Evolutionary conservation across 2,888 invertebrate species (phyloP), one percentile per base, ranked within the genome.

Genomic region (Ametastegia equiseti): DNA sequence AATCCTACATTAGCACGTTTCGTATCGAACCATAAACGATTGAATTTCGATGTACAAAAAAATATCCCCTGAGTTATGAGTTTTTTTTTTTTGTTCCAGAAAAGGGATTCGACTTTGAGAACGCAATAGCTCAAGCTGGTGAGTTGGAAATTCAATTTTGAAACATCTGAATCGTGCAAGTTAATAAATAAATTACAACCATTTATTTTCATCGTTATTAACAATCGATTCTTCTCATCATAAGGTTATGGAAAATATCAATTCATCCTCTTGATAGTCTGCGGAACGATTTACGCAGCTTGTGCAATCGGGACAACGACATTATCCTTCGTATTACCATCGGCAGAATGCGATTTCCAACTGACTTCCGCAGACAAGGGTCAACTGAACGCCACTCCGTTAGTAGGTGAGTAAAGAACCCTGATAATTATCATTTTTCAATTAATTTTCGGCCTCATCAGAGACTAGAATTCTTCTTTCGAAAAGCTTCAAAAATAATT

Each of bases 301-400:
- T 95, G 95, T 88, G 95, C 95, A 2, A 94, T 95, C 86, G 95
- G 94, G 84, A 94, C 94, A 69, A 94, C 94, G 7, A 95, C 93
- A 1, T 93, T 95, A 83, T 95, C 95, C 85, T 95, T 95, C 90
- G 94, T 94, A 88, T 91, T 94, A 84, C 94, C 94, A 0, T 94
- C 94, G 0, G 94, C 94, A 0, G 92, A 93, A 87, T 92, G 93
- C 81, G 94, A 94, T 89, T 94, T 94, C 89, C 80, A 92, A 5
- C 92, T 94, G 77, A 90, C 92, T 0, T 94, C 94, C 42, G 92
- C 91, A 42, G 93, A 94, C 86, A 94, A 94, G 86, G 94, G 94
- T 42, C 91, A 93, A 65, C 92, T 94, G n/a, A 94, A 94, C 60
- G 94, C 94, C 63, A 94, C 93, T 60, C 94, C 94, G 0, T 92